Evolutionary conservation across 1,140 invertebrate genomes (phyloP).

Genomic region (Pseudomyrmex cubaensis): DNA sequence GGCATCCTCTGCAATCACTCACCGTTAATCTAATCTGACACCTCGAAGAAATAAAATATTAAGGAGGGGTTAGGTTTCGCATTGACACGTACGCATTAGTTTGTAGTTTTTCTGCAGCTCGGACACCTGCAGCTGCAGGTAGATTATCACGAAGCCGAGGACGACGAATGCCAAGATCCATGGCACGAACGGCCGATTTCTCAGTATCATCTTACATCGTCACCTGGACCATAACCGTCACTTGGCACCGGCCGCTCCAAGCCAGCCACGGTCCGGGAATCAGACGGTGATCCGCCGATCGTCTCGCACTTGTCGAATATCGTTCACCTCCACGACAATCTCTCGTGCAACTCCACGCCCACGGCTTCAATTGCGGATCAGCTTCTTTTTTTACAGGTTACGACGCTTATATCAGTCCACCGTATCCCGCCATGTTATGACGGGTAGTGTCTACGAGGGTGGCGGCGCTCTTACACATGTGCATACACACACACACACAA

Average conservation of each 20-base stretch:
- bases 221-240: conserved; percentile 43
- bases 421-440: no score
- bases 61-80: neutral
- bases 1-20: conserved; percentile 74
- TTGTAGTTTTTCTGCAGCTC: conserved; percentile 77
- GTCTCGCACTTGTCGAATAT: neutral
- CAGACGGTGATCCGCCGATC: neutral
- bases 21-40: conserved; percentile 15
- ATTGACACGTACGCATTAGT: conserved; percentile 74
- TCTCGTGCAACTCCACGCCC: no score
- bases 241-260: neutral
- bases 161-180: conserved; percentile 77
- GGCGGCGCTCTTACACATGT: no score
- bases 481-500: no score
- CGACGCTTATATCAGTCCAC: no score
- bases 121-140: conserved; percentile 77
- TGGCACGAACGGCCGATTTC: conserved; percentile 78
- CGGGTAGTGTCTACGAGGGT: no score
- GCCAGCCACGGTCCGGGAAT: neutral
- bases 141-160: conserved; percentile 75
- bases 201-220: conserved; percentile 78
- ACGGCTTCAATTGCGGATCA: no score
- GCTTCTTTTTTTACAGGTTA: no score
- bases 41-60: no score
- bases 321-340: no score